Evolutionary conservation across 1,140 invertebrate species (phyloP), one percentile per base, ranked within the genome.

Genomic region (Adoxophyes honmai): DNA sequence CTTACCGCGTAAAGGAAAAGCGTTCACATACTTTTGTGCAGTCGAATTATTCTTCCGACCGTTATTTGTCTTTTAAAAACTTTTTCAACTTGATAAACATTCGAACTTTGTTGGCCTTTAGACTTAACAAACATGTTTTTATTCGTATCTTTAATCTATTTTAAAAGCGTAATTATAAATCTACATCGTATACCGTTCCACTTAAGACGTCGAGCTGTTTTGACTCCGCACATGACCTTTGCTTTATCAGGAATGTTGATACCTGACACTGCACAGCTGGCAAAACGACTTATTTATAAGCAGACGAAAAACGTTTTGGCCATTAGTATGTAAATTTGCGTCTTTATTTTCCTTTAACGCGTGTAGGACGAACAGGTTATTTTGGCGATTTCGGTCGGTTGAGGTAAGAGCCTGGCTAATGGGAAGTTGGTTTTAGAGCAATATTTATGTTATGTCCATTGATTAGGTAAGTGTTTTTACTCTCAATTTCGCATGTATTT

Each of bases 181-280:
- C 21, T 3, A 28, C 2, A 28, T 28, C 21, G 21, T 28, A 28
- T 28, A 28, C 21, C 61, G 42, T 78, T 78, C 77, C 65, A 68
- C 42, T 71, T 62, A 75, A 68, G 52, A 61, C 58, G 57, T 28
- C 10, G 58, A 28, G 18, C 11, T 48, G 18, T 80, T 80, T 72
- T 73, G 65, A 68, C 64, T 73, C 57, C 55, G 58, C 61, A 61
- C 35, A 37, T 64, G 70, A 73, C 68, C 63, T 72, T 69, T 67
- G 60, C 11, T 65, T 73, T 70, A 67, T 68, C 52, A 71, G 35
- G 58, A 71, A 72, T 64, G 68, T 58, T 68, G 67, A 64, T 57
- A 74, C 66, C 59, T 63, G 68, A 77, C 64, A 60, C 57, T 34
- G 8, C 52, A 62, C 66, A 68, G 51, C 64, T 58, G 65, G 39